Conservation (phyloP, 2,888 invertebrate species). For the Hydrotaea cyrtoneurina region DNA sequence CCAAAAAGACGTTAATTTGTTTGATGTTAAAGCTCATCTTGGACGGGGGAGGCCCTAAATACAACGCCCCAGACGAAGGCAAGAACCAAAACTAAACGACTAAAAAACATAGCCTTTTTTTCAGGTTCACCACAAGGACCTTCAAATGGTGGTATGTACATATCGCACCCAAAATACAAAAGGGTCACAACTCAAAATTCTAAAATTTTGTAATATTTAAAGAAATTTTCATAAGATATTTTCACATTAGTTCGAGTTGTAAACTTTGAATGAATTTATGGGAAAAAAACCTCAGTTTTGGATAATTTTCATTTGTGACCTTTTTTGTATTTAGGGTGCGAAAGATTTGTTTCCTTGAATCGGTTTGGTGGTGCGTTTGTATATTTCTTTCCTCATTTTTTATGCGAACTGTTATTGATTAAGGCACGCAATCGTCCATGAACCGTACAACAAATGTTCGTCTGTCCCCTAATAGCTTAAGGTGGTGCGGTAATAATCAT, state of each 20-base stretch:
- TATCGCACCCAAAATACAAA: too few species aligned
- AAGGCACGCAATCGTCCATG: constrained; percentile 11
- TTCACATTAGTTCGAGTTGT: too few species aligned
- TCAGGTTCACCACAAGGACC: not conserved
- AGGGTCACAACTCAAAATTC: too few species aligned
- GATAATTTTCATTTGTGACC: too few species aligned
- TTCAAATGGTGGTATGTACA: too few species aligned
- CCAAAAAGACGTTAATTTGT: constrained; percentile 28
- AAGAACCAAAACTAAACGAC: not conserved
- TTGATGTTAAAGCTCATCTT: constrained; percentile 6
- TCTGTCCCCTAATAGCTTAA: too few species aligned
- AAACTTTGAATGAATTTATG: too few species aligned
- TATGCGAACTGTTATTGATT: constrained; percentile 18
- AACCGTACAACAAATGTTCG: not conserved
- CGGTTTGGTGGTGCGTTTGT: not conserved
- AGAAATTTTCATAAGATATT: too few species aligned
- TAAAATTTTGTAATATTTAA: too few species aligned
- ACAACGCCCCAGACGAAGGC: not conserved
- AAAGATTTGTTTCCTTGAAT: too few species aligned
- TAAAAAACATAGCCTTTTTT: not conserved
- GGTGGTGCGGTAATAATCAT: not conserved
- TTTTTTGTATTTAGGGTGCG: too few species aligned
- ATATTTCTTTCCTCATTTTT: not conserved
- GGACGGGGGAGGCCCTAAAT: not conserved
- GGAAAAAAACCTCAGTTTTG: too few species aligned